Evolutionary conservation across 2,113 vertebrate species (phyloP).

Genomic region (Casuarius casuarius): DNA sequence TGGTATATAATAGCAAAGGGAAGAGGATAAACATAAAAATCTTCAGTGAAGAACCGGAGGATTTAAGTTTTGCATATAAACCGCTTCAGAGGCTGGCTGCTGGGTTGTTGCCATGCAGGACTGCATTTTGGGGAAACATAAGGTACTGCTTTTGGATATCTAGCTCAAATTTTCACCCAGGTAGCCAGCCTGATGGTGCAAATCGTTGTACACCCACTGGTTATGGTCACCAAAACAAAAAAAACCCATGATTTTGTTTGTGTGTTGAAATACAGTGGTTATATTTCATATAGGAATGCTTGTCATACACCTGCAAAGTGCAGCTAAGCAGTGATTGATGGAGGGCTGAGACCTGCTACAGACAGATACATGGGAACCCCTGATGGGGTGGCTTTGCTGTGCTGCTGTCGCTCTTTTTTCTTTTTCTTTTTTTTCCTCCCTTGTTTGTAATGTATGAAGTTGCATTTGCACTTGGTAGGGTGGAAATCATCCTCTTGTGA

Average conservation of each 20-base stretch:
- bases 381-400: neutral
- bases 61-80: neutral
- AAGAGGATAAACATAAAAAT: neutral
- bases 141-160: neutral
- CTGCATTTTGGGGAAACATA: accelerated
- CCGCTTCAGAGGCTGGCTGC: neutral
- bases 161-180: neutral
- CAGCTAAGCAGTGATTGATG: neutral
- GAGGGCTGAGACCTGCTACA: neutral
- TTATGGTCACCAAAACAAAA: neutral
- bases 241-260: neutral
- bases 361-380: neutral
- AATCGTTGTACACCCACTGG: neutral
- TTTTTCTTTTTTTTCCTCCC: neutral
- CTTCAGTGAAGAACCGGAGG: neutral
- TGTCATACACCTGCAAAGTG: accelerated
- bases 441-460: neutral
- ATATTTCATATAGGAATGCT: neutral
- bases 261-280: neutral
- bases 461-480: neutral
- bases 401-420: neutral
- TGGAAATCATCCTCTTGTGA: neutral
- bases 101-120: neutral
- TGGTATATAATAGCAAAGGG: neutral
- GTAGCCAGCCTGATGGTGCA: neutral